Percentiles rank a stretch among this genome's conserved stretches.
These are phyloP conservation scores for Andrena flavipes DNA, from an alignment of 2,888 invertebrate genomes.

Conservation along the genomic window DNA sequence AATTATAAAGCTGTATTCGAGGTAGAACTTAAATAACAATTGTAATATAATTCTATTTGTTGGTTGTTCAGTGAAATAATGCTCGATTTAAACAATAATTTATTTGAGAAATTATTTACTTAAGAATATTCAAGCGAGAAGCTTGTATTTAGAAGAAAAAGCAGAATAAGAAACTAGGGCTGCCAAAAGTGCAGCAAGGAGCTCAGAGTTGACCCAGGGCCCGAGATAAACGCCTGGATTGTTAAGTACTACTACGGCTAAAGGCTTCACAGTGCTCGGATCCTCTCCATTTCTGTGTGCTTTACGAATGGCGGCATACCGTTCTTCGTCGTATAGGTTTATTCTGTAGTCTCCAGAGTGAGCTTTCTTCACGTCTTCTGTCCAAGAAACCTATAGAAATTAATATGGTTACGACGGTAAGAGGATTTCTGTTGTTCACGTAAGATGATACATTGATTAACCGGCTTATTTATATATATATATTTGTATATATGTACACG, in stretches of 20 bases:
- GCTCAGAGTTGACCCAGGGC: slow-evolving; percentile 96
- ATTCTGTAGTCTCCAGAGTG: slow-evolving; percentile 93
- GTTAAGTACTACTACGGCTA: slow-evolving; percentile 90
- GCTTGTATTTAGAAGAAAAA: slow-evolving; percentile 92
- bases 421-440: not conserved
- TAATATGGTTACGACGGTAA: not conserved
- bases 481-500: not conserved
- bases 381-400: slow-evolving; percentile 94
- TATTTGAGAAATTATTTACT: slow-evolving; percentile 30
- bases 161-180: slow-evolving; percentile 94
- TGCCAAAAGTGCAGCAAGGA: slow-evolving; percentile 92
- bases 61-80: slow-evolving; percentile 5
- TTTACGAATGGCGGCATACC: slow-evolving; percentile 94
- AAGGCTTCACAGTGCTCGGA: slow-evolving; percentile 88
- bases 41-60: not conserved
- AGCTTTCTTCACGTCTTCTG: slow-evolving; percentile 93
- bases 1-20: slow-evolving; percentile 21
- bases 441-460: not conserved
- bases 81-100: slow-evolving; percentile 26
- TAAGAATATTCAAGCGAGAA: slow-evolving; percentile 87
- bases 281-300: slow-evolving; percentile 91
- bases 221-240: slow-evolving; percentile 95
- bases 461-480: not conserved
- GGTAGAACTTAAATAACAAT: not conserved
- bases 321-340: slow-evolving; percentile 96